Evolutionary conservation across 2,113 vertebrate species (phyloP), one percentile per base, ranked within the genome.

Genomic region (Verasper variegatus): DNA sequence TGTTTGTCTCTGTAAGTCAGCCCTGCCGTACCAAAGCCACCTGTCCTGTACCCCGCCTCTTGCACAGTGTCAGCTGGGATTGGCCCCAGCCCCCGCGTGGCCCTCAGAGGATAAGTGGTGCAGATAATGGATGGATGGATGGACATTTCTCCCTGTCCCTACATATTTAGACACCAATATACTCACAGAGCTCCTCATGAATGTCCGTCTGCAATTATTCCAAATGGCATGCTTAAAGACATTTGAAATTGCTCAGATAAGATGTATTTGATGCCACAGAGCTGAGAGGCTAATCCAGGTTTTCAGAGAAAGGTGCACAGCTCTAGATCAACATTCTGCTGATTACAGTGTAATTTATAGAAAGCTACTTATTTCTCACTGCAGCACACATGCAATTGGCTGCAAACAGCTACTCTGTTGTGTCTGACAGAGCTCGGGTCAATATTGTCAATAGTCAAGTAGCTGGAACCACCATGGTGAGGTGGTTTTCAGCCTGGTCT

Each of bases 381-480:
- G 59, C 76, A 84, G 18, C 66, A 59, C 71, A 62, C 66, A 57
- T 66, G 68, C 57, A 79, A 60, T 54, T 14, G 4, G 68, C 71
- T 74, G 75, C 55, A 81, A 85, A 75, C 71, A 82, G 59, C 68
- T 61, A 37, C 64, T 68, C 58, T 49, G 27, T 80, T 86, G 86
- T 82, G 74, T 82, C 81, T 81, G 76, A 84, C 74, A 58, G 68
- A 76, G 76, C 78, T 77, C 52, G 3, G 35, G 76, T 92, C 88
- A 85, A 91, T 92, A 88, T 26, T 67, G 79, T 88, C 87, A 78
- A 90, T 89, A 84, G 65, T 42, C 63, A 81, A 86, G 81, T 68
- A 79, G 74, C 82, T 62, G 83, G 79, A 87, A 84, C 76, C 63
- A 79, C 69, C 26, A 59, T 60, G 24, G 68, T 57, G 76, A 76